Base-by-base conservation (phyloP, 2,888 invertebrate species). In the Aporophyla lueneburgensis region DNA sequence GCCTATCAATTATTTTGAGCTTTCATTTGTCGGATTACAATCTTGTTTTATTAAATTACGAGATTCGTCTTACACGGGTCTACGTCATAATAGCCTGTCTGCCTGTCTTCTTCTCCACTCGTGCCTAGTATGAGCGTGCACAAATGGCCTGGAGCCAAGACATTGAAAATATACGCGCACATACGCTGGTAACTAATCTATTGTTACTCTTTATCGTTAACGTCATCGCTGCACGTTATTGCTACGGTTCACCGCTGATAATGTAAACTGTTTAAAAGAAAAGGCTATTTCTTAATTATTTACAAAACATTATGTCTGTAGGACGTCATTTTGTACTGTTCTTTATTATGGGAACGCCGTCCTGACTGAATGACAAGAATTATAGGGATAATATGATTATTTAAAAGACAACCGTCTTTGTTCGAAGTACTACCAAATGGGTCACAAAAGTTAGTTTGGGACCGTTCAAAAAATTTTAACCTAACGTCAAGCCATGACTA, bases 141-240 rank as follows among this genome's bases (percentile, higher is more conserved):
- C 74, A 73, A 77, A 84, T 88, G 86, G 86, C 74, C 68, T 78
- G 68, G 51, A 76, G 87, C 87, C 87, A 87, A 87, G 71, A 85
- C 72, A 71, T 81, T 76, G 72, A 71, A 78, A 71, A 78, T 74
- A 69, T 51, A 71, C 33, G 33, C 62, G 51, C 70, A 81, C 70
- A 76, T 43, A 62, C 24, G 72, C 63, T 65, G 72, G 71, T 79
- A 70, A 83, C 83, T 68, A 72, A 69, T 86, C 78, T 86, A 86
- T 86, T 87, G 88, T 85, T 84, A 76, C 74, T 80, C 62, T 74
- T 68, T 78, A 79, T 77, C 63, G 74, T 61, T 69, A 74, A 65
- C 87, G 80, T 86, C 83, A 87, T 71, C 51, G 71, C 40, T 46
- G 66, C 56, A 74, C 63, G 73, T 74, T 84, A 69, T 54, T 70